Evolutionary conservation across 2,113 vertebrate species (phyloP).

Genomic region (Callionymus lyra): DNA sequence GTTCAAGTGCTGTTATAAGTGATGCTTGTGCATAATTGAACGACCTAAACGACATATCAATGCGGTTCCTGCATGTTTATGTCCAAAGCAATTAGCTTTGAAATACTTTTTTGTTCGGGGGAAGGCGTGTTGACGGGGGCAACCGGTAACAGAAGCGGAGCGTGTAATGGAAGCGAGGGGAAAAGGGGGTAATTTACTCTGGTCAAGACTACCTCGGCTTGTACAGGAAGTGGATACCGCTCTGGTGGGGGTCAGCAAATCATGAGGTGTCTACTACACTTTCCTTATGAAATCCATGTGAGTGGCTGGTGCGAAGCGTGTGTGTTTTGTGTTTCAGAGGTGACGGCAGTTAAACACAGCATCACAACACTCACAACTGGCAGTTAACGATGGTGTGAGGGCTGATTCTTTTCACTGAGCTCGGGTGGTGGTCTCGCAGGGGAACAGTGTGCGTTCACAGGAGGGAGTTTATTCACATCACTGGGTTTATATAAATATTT

Average conservation of each 20-base stretch:
- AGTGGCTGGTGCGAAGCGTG: slow-evolving; percentile 24
- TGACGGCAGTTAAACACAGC: slow-evolving; percentile 36
- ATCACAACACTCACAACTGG: slow-evolving; percentile 31
- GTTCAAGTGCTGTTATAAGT: slow-evolving; percentile 26
- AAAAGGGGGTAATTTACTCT: slow-evolving; percentile 39
- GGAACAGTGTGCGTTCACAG: background rate
- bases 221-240: slow-evolving; percentile 50
- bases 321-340: slow-evolving; percentile 16
- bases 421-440: slow-evolving; percentile 29
- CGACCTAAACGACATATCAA: slow-evolving; percentile 45
- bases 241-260: slow-evolving; percentile 43
- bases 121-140: background rate
- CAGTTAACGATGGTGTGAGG: slow-evolving; percentile 32
- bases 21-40: slow-evolving; percentile 34
- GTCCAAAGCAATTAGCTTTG: slow-evolving; percentile 50
- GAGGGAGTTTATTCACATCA: background rate
- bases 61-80: slow-evolving; percentile 41
- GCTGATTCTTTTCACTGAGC: slow-evolving; percentile 18
- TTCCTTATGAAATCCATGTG: slow-evolving; percentile 41
- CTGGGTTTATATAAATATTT: too few species aligned
- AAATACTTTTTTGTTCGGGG: slow-evolving; percentile 34
- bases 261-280: slow-evolving; percentile 36
- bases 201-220: slow-evolving; percentile 34
- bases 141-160: slow-evolving; percentile 33
- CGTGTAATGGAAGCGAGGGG: slow-evolving; percentile 35